Conservation (phyloP, 2,113 vertebrate species). For the Alectura lathami region DNA sequence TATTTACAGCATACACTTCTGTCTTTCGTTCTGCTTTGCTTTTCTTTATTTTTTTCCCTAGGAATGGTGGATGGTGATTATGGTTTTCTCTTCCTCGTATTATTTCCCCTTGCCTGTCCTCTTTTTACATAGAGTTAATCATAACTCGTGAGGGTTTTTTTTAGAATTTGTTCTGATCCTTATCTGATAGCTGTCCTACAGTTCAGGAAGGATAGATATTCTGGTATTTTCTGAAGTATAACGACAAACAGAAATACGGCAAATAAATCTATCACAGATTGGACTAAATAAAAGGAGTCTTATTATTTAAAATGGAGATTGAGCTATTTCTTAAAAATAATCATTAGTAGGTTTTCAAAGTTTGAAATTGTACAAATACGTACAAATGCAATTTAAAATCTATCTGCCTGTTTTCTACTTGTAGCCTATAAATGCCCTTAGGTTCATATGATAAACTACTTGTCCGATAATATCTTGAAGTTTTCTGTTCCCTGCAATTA, state of each 20-base stretch:
- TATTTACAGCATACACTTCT: conserved; percentile 25
- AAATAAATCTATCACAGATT: neutral
- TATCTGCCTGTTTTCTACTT: neutral
- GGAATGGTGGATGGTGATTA: conserved; percentile 15
- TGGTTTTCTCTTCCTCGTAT: neutral
- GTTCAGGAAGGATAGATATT: conserved; percentile 18
- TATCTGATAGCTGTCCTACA: conserved; percentile 27
- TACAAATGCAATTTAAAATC: conserved; percentile 7
- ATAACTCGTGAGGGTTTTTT: neutral
- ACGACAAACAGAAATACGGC: conserved; percentile 5
- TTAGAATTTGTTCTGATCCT: conserved; percentile 50
- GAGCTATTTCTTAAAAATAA: neutral
- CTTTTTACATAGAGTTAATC: conserved; percentile 56
- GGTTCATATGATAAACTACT: conserved; percentile 28
- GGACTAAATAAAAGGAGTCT: neutral
- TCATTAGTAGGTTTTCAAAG: neutral
- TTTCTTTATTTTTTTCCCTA: neutral
- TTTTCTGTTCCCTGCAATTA: conserved; percentile 28
- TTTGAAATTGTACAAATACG: conserved; percentile 3
- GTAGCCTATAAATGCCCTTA: neutral
- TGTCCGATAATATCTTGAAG: conserved; percentile 39
- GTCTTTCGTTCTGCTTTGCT: neutral
- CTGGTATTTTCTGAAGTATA: conserved; percentile 29
- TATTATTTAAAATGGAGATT: neutral
- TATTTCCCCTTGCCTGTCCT: conserved; percentile 17